Conservation (phyloP, 1,140 invertebrate species). For the Ganaspis sp. region DNA sequence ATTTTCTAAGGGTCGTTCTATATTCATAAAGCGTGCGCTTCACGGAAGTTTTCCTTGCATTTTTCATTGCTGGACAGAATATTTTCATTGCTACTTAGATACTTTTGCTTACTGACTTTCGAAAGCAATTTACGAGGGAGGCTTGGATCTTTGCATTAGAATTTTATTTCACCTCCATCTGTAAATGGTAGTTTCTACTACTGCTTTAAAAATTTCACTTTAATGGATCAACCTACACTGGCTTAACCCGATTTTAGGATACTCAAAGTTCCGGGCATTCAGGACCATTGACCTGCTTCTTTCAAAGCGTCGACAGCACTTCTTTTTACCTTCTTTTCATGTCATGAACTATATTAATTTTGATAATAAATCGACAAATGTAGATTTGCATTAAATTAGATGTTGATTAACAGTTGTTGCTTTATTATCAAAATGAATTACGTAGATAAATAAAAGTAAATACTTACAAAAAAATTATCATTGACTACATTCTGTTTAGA, state of each 20-base stretch:
- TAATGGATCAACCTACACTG: background rate
- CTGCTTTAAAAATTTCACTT: background rate
- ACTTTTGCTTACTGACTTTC: background rate
- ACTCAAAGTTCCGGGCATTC: no score
- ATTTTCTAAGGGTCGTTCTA: constrained; percentile 12
- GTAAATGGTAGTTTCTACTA: background rate
- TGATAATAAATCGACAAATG: no score
- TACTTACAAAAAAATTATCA: no score
- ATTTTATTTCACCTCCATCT: background rate
- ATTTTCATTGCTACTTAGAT: background rate
- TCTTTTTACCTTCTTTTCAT: background rate
- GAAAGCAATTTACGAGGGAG: background rate
- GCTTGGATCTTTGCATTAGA: background rate
- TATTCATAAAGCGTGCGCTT: constrained; percentile 30
- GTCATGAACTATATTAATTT: no score
- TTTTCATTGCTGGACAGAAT: constrained; percentile 10
- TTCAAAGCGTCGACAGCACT: no score
- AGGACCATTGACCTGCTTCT: no score
- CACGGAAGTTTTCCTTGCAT: background rate
- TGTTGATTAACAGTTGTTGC: no score
- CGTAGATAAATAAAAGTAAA: no score
- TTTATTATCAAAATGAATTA: no score
- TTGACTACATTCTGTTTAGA: no score
- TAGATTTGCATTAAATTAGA: no score
- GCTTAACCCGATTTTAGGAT: background rate